Evolutionary conservation across 2,113 vertebrate genomes (phyloP).

Genomic region (Zosterops hypoxanthus): DNA sequence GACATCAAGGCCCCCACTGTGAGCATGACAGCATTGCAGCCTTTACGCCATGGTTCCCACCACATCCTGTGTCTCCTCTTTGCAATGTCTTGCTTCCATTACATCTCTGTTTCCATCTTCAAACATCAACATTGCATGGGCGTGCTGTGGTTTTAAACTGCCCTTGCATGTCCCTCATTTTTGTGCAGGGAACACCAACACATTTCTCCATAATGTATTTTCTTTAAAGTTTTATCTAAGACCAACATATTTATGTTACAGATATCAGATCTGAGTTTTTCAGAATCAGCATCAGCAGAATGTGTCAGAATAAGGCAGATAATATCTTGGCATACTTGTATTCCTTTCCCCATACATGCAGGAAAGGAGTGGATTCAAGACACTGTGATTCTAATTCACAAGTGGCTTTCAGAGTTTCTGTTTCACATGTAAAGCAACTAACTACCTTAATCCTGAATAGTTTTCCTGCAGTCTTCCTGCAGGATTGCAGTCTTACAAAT

Average conservation of each 20-base stretch:
- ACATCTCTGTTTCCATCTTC: neutral
- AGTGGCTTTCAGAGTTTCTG: neutral
- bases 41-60: neutral
- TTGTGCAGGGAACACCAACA: neutral
- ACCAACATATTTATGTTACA: neutral
- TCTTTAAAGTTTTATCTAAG: neutral
- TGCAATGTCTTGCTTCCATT: neutral
- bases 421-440: neutral
- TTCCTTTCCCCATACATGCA: neutral
- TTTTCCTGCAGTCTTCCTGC: neutral
- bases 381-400: neutral
- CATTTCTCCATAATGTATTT: neutral
- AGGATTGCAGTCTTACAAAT: neutral
- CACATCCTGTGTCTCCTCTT: neutral
- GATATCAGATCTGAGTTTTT: neutral
- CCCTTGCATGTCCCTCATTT: neutral
- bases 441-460: neutral
- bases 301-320: neutral
- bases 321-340: neutral
- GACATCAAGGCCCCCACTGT: neutral
- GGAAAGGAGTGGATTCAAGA: neutral
- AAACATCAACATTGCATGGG: neutral
- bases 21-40: neutral
- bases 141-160: fast-evolving
- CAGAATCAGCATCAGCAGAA: neutral